Conservation (phyloP, 2,797 vertebrate species). For the Xerus rutilus region DNA sequence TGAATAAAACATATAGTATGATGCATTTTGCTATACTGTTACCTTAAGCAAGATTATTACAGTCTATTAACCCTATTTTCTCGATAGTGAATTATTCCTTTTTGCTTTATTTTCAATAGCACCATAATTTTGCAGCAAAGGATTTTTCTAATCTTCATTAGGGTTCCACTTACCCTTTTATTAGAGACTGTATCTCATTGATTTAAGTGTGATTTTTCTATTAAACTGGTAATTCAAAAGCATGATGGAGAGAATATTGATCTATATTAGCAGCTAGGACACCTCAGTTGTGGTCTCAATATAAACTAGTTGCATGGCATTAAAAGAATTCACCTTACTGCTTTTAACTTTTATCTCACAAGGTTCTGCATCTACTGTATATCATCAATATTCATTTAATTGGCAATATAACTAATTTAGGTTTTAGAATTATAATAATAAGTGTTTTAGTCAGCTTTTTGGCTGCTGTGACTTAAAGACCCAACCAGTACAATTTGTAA, state of each 20-base stretch:
- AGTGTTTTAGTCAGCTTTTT: neutral
- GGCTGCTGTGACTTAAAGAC: no score
- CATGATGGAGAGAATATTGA: neutral
- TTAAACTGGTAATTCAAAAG: neutral
- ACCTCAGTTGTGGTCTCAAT: neutral
- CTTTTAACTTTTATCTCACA: neutral
- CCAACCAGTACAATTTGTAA: no score
- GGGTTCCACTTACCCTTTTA: neutral
- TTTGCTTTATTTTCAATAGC: constrained; percentile 2
- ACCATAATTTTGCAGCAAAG: neutral
- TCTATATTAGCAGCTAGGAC: neutral
- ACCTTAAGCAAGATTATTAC: neutral
- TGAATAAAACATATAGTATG: neutral
- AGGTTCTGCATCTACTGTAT: neutral
- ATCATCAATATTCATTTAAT: neutral
- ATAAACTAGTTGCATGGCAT: neutral
- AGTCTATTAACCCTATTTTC: neutral
- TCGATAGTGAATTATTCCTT: neutral
- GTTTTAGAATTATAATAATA: neutral
- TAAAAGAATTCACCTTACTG: neutral
- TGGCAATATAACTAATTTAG: neutral
- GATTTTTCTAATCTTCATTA: neutral
- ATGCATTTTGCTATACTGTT: neutral
- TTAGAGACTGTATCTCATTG: neutral
- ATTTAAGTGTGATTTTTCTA: neutral